Conservation (phyloP, 2,797 vertebrate species). For the Sylvilagus floridanus region DNA sequence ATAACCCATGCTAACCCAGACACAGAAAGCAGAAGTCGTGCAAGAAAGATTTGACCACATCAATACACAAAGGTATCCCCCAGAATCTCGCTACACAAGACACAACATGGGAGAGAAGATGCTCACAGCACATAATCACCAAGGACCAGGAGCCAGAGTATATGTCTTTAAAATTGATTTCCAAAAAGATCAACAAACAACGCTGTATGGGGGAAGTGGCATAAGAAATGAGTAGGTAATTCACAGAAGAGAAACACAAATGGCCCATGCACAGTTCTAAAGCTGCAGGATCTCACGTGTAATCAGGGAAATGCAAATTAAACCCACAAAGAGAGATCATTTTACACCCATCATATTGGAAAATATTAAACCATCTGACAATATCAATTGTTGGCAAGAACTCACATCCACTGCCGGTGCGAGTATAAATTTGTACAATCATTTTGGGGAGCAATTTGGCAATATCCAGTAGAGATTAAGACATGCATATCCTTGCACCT, state of each 20-base stretch:
- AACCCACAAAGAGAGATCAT: constrained; percentile 53
- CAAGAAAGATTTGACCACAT: background rate
- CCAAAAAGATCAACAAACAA: background rate
- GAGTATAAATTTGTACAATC: constrained; percentile 49
- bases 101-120: background rate
- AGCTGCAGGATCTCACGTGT: background rate
- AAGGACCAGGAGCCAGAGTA: constrained; percentile 19
- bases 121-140: background rate
- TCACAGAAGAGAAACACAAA: constrained; percentile 56
- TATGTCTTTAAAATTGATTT: constrained; percentile 44
- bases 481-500: constrained; percentile 60
- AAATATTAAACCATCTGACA: constrained; percentile 76
- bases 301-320: constrained; percentile 72
- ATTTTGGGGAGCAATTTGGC: constrained; percentile 63
- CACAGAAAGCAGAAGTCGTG: background rate
- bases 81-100: background rate
- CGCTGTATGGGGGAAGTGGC: background rate
- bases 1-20: background rate
- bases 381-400: constrained; percentile 60
- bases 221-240: constrained; percentile 13
- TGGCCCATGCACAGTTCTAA: constrained; percentile 12
- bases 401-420: background rate
- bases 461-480: constrained; percentile 43
- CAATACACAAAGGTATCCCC: background rate
- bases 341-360: constrained; percentile 54